Conservation (phyloP, 2,888 invertebrate species). For the Trachelus tabidus region DNA sequence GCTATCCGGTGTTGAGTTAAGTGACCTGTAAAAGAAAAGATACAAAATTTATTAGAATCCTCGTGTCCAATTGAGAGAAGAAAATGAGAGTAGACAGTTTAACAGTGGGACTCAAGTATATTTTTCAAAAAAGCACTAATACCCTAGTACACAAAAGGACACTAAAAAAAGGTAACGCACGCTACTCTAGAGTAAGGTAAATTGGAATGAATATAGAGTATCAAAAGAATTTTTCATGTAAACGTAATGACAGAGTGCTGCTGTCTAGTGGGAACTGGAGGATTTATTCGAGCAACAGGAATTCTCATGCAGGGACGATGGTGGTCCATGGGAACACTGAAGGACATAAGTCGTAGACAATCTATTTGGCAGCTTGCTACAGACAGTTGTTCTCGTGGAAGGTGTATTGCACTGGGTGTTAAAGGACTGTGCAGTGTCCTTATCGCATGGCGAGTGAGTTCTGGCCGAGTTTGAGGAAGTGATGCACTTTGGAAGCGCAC, state of each 20-base stretch:
- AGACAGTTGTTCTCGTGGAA: not conserved
- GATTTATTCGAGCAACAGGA: conserved; percentile 6
- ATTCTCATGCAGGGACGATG: not conserved
- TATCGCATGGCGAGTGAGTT: not conserved
- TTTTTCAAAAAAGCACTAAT: not conserved
- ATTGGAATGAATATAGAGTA: not conserved
- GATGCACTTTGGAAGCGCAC: conserved; percentile 29
- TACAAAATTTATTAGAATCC: not conserved
- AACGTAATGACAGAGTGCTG: not conserved
- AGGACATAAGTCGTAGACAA: not conserved
- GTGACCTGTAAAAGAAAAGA: conserved; percentile 56
- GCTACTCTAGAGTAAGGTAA: not conserved
- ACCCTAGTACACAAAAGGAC: not conserved
- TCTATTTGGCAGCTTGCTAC: not conserved
- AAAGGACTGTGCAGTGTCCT: not conserved
- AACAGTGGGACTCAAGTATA: not conserved
- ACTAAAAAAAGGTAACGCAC: not conserved
- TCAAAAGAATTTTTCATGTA: not conserved
- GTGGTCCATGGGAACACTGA: not conserved
- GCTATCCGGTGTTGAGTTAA: conserved; percentile 61
- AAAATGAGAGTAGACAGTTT: not conserved
- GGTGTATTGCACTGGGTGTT: not conserved
- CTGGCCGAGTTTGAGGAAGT: not conserved
- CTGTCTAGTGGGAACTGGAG: not conserved
- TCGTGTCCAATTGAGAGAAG: not conserved